A percentile compares a stretch with the other conserved stretches of the same genome.
Conservation (phyloP, 2,113 vertebrate species). For the Rhynchomys soricoides region DNA sequence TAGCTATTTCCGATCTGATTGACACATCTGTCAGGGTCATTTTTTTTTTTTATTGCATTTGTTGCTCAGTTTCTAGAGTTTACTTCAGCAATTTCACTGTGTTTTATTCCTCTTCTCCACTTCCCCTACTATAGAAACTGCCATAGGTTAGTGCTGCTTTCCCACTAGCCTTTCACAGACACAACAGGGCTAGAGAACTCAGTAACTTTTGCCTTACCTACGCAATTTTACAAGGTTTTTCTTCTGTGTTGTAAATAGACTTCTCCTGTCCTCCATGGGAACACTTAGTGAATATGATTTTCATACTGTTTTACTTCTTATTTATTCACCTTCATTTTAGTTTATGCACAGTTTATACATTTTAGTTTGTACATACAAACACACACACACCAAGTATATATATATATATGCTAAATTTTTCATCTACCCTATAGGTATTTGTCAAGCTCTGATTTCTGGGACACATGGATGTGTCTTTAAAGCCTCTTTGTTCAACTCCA, state of each 20-base stretch:
- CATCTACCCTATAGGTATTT: too few species aligned
- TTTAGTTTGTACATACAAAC: neutral
- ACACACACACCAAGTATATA: neutral
- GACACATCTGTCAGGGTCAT: conserved; percentile 62
- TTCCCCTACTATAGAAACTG: neutral
- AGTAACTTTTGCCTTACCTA: conserved; percentile 42
- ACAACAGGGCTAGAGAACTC: neutral
- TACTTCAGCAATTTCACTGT: conserved; percentile 6
- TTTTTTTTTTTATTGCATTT: conserved; percentile 53
- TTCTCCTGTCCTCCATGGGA: neutral
- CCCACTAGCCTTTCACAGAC: neutral
- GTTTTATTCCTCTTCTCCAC: conserved; percentile 34
- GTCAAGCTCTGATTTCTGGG: too few species aligned
- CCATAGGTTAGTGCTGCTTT: neutral
- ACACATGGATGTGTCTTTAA: too few species aligned
- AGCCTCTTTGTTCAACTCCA: too few species aligned
- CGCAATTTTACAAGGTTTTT: conserved; percentile 18
- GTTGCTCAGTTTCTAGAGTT: conserved; percentile 48
- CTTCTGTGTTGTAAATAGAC: conserved; percentile 4
- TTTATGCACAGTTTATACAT: neutral
- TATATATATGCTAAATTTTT: too few species aligned
- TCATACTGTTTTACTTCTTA: neutral
- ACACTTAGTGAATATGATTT: neutral
- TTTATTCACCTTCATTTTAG: neutral
- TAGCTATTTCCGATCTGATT: conserved; percentile 70